Evolutionary conservation across 2,797 vertebrate species (phyloP).

Genomic region (Alfaro cultratus): DNA sequence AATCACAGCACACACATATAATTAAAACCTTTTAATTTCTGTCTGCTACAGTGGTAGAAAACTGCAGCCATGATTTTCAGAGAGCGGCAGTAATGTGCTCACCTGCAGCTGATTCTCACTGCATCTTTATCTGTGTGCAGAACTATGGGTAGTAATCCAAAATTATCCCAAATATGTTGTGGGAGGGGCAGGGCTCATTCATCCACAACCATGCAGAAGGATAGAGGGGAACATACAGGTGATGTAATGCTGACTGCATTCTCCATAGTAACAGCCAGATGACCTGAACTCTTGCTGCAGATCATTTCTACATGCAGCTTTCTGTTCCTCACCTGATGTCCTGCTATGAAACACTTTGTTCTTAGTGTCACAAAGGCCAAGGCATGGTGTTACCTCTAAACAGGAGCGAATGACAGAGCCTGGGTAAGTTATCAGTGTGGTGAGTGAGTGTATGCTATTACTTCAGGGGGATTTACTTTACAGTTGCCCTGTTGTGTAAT

Average conservation of each 20-base stretch:
- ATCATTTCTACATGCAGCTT: neutral
- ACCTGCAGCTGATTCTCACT: neutral
- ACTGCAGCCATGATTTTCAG: neutral
- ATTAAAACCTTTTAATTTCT: conserved; percentile 1
- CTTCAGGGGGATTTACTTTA: neutral
- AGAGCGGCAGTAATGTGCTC: neutral
- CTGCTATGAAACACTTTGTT: neutral
- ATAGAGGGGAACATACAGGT: neutral
- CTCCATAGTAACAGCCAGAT: neutral
- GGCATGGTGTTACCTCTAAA: neutral
- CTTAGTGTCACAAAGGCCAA: neutral
- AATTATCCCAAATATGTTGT: neutral
- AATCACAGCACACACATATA: neutral
- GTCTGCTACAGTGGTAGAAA: conserved; percentile 4
- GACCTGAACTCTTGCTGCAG: neutral
- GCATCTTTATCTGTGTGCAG: neutral
- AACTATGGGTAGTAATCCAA: neutral
- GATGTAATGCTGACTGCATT: neutral
- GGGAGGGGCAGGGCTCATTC: neutral
- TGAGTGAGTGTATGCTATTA: neutral
- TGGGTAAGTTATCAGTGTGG: neutral
- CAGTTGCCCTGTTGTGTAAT: neutral
- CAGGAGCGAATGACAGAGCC: neutral
- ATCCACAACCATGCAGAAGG: neutral
- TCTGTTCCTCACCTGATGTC: neutral